Evolutionary conservation across 2,113 vertebrate genomes (phyloP).

Genomic region (Lagopus muta): DNA sequence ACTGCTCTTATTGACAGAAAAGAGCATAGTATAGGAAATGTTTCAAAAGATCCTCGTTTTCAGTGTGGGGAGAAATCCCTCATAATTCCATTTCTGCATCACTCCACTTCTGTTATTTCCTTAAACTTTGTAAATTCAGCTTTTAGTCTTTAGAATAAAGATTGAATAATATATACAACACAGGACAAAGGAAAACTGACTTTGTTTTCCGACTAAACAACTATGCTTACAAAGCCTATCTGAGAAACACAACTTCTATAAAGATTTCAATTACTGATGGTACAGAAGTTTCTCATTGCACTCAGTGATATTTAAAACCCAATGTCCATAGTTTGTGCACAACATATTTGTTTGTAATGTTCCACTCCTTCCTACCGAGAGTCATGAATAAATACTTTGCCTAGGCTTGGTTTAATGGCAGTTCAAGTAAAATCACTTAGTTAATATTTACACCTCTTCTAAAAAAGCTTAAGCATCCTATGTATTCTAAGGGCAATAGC

Average conservation of each 20-base stretch:
- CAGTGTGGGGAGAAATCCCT: not conserved
- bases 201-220: not conserved
- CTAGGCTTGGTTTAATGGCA: not conserved
- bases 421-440: not conserved
- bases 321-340: not conserved
- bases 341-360: not conserved
- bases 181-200: slow-evolving; percentile 11
- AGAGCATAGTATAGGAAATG: slow-evolving; percentile 2
- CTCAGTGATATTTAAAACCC: not conserved
- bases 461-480: not conserved
- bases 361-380: not conserved
- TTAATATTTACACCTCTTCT: not conserved
- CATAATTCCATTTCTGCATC: not conserved
- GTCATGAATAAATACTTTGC: not conserved
- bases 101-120: not conserved
- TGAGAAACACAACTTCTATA: not conserved
- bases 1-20: not conserved
- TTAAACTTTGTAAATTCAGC: not conserved
- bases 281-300: not conserved
- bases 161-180: not conserved
- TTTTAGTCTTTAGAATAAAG: not conserved
- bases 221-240: not conserved
- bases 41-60: slow-evolving; percentile 29
- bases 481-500: not conserved
- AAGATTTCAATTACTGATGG: not conserved